Evolutionary conservation across 2,113 vertebrate species (phyloP), one percentile per base, ranked within the genome.

Genomic region (Phylloscopus whistleri): DNA sequence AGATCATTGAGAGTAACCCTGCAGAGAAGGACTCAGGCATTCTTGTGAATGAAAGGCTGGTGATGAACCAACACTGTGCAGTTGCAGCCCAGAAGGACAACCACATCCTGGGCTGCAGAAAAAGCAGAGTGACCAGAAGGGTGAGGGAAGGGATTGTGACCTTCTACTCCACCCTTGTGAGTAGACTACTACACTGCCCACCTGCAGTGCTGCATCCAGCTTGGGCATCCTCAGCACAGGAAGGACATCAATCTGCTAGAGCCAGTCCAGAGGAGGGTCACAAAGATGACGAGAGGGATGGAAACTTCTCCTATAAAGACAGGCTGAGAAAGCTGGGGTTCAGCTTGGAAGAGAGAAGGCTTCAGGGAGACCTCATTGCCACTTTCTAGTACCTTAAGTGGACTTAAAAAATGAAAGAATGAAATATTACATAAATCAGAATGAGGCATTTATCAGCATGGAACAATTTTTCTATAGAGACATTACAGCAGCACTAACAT

Each of bases 11-110:
- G 23, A 67, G 12, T 12, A 52, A 23, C 23, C 28, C 28, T 39
- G 23, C 0, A 0, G 24, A n/a, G 31, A 41, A 55, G 44, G 28
- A 68, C n/a, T 24, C 0, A 1, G 16, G 53, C 24, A 7, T 17
- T 75, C 33, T 41, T 0, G 0, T 21, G 23, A 6, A 5, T 67
- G 52, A 60, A 60, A 46, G 23, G 11, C 39, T 75, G 39, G 7
- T 30, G 16, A n/a, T 31, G 39, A 60, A 3, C 44, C 16, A 67
- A 1, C 6, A 58, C 16, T 12, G 10, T 7, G 11, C 3, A 7
- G 16, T 75, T 33, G 11, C 39, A 53, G 13, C 7, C 33, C 39
- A 39, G 23, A 52, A 46, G 37, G 10, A 10, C 16, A 75, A 16
- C 16, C 24, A 30, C 11, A 52, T 41, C 16, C 46, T 48, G 39